Evolutionary conservation across 92 coral and sea anemone genomes (phyloP), one percentile per base, ranked within the genome.

Genomic region (Metridium senile): DNA sequence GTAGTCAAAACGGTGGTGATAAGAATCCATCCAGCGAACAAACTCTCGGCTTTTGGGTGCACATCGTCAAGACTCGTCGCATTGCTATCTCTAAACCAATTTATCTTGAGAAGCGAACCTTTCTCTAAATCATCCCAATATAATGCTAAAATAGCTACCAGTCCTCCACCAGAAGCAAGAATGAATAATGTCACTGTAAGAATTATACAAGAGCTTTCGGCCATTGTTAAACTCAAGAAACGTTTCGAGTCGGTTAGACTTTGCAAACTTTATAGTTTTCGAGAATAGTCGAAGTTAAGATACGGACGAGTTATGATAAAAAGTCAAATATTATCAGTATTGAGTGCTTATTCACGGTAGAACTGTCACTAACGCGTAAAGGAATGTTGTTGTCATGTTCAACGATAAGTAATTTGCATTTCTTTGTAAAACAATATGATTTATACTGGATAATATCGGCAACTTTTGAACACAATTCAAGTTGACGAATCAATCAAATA

Each of bases 21-120:
- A 4, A 63, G 21, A 2, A 63, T 28, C 69, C 69, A 63, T 3
- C 69, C 69, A 28, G 69, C 6, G 23, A 63, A 31, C 43, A 63
- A 31, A 11, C n/a, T n/a, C 33, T 26, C 59, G 16, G 59, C 49
- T 3, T 6, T 9, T 2, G 59, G 17, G 23, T 54, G 9, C 21
- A 54, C 59, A 21, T 54, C 25, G 25, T 54, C 59, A 3, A 9
- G 2, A 16, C 21, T 13, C 20, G 59, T 3, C 3, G 59, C 59
- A 54, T 54, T 54, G 17, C 59, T 54, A 2, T 6, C 4, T 3
- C 59, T 6, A 21, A 54, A 54, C 59, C 59, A 54, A 2, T 10
- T 54, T 16, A 54, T 20, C 23, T 54, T 54, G 2, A 54, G 59
- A 6, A 21, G 3, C 2, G 59, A 54, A 9, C 59, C 59, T 54